phyloP scores from a whole-genome alignment of 1,140 invertebrate genomes.

The Ptiloglossa arizonensis region DNA sequence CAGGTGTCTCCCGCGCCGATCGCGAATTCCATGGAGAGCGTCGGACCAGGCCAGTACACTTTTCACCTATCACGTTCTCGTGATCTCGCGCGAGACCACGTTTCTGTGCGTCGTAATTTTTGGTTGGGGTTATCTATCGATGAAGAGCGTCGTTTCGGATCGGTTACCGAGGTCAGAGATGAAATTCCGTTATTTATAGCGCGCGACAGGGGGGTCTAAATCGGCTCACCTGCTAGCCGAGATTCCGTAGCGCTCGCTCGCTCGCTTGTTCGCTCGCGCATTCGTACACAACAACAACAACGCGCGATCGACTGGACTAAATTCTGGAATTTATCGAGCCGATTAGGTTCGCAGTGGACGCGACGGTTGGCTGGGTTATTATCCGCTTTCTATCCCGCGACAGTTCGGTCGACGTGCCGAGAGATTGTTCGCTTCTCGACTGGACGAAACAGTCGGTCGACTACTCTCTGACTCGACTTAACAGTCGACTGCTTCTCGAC shows the following conservation, averaged over 20 bases:
- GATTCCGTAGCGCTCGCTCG: neutral
- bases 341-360: too few relatives aligned
- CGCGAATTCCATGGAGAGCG: neutral
- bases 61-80: neutral
- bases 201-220: too few relatives aligned
- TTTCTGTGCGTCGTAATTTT: neutral
- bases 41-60: neutral
- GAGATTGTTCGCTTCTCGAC: too few relatives aligned
- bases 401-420: too few relatives aligned
- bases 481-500: too few relatives aligned
- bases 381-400: too few relatives aligned
- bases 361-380: too few relatives aligned
- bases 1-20: neutral
- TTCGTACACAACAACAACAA: neutral
- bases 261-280: too few relatives aligned
- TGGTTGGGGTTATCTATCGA: neutral
- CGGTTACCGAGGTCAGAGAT: constrained; percentile 20
- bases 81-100: neutral
- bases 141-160: neutral
- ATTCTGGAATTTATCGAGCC: too few relatives aligned
- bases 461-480: too few relatives aligned
- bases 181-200: constrained; percentile 51
- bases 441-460: too few relatives aligned
- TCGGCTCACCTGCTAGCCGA: neutral
- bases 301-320: neutral